Evolutionary conservation across 2,888 invertebrate species (phyloP), one percentile per base, ranked within the genome.

Genomic region (Auanema sp.): DNA sequence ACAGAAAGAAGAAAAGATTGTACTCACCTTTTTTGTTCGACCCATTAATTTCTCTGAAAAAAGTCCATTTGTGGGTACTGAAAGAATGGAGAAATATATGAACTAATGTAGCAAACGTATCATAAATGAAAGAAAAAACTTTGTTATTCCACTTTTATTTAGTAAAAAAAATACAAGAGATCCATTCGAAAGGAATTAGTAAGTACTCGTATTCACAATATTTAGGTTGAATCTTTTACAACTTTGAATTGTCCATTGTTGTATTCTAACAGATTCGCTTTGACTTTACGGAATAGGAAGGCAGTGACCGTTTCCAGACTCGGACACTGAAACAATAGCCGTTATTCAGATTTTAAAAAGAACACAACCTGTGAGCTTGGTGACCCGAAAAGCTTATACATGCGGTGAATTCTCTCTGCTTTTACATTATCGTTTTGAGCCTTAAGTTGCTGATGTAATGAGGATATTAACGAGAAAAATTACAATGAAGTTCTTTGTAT

Each of bases 271-370:
- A 81, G 64, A 42, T 78, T 77, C 44, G 71, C 70, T n/a, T 71
- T 68, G 24, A 75, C 77, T 66, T 83, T 83, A 18, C 78, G 58
- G 18, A 79, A 75, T 44, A 83, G 71, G 60, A 81, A 83, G 16
- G 72, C 64, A 11, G 65, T 66, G 8, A 83, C 82, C 23, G 73
- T 71, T 40, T 78, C 79, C 18, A 80, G 49, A 2, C 75, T 71
- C 2, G 79, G 76, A 2, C 58, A 63, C 18, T 78, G 71, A 58
- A 58, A 16, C 4, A 5, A 33, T 8, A n/a, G n/a, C 4, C 16
- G 33, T n/a, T 47, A 44, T 21, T 12, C 11, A 4, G 8, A 58
- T 21, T 47, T 10, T n/a, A 14, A 58, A 47, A 11, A 12, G n/a
- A 47, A 23, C 42, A n/a, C 33, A 5, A 33, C 33, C 33, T 33